Percentiles rank a stretch among this genome's conserved stretches.
Evolutionary conservation across 2,888 invertebrate genomes (phyloP).

Genomic region (Cosmia pyralina): DNA sequence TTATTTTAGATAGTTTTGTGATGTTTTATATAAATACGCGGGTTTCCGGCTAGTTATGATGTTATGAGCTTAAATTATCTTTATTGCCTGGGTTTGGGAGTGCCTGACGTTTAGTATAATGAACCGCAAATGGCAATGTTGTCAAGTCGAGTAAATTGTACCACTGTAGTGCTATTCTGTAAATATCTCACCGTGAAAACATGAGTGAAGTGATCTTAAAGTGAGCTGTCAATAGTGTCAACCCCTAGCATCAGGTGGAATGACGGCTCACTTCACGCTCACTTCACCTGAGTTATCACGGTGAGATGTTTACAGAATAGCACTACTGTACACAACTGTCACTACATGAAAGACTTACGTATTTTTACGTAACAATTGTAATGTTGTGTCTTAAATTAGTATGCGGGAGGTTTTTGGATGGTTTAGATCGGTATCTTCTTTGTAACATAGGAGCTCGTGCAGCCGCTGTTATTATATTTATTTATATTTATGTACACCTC

Average conservation of each 20-base stretch:
- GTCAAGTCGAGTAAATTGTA: slow-evolving; percentile 20
- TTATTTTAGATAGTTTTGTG: slow-evolving; percentile 66
- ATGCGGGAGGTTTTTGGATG: background rate
- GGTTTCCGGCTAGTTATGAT: slow-evolving; percentile 55
- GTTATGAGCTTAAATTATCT: slow-evolving; percentile 62
- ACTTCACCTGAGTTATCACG: no score
- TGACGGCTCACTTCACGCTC: no score
- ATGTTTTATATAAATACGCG: slow-evolving; percentile 62
- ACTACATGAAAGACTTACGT: slow-evolving; percentile 46
- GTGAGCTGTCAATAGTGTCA: no score
- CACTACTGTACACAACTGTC: no score
- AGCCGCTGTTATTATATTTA: no score
- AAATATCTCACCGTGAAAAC: no score
- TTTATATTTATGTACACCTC: no score
- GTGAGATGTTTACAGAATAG: no score
- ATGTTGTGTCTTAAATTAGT: slow-evolving; percentile 3
- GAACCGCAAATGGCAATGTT: slow-evolving; percentile 38
- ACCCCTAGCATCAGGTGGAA: no score
- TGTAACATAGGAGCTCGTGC: background rate
- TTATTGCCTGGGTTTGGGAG: slow-evolving; percentile 55
- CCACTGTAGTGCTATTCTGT: no score
- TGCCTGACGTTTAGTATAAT: slow-evolving; percentile 37
- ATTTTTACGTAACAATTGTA: slow-evolving; percentile 18
- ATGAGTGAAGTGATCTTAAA: no score
- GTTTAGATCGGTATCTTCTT: slow-evolving; percentile 8